Percentiles rank a stretch among this genome's conserved stretches.
Evolutionary conservation across 1,140 invertebrate genomes (phyloP).

Genomic region (Anastatus disparis): DNA sequence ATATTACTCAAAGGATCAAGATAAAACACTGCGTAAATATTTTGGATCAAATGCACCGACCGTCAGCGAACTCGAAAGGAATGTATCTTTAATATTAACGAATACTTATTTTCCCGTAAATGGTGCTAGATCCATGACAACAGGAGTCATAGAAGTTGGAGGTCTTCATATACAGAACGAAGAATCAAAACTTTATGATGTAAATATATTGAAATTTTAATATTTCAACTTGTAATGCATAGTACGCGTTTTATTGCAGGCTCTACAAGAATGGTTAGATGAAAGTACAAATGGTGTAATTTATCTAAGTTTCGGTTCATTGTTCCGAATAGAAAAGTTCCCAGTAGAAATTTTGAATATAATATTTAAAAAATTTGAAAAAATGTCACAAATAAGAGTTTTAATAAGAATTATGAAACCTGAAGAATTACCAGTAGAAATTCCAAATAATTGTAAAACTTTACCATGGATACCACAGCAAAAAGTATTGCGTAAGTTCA

Average conservation of each 20-base stretch:
- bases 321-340: constrained; percentile 72
- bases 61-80: constrained; percentile 61
- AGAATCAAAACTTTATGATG: constrained; percentile 40
- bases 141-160: constrained; percentile 70
- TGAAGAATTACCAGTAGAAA: constrained; percentile 52
- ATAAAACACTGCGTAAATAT: constrained; percentile 55
- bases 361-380: constrained; percentile 51
- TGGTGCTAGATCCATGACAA: constrained; percentile 62
- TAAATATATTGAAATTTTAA: too few species aligned
- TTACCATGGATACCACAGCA: constrained; percentile 74
- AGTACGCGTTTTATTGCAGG: too few species aligned
- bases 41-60: constrained; percentile 59
- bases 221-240: too few species aligned
- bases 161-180: constrained; percentile 68
- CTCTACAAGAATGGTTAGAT: constrained; percentile 73
- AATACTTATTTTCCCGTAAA: constrained; percentile 71
- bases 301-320: constrained; percentile 78
- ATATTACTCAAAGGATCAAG: constrained; percentile 45
- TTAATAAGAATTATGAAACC: constrained; percentile 51
- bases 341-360: constrained; percentile 40
- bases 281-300: constrained; percentile 75
- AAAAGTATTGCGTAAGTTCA: constrained; percentile 71
- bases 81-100: constrained; percentile 67
- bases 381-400: constrained; percentile 51
- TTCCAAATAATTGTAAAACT: constrained; percentile 71